Conservation (phyloP, 2,797 vertebrate species). For the Chelonia mydas region DNA sequence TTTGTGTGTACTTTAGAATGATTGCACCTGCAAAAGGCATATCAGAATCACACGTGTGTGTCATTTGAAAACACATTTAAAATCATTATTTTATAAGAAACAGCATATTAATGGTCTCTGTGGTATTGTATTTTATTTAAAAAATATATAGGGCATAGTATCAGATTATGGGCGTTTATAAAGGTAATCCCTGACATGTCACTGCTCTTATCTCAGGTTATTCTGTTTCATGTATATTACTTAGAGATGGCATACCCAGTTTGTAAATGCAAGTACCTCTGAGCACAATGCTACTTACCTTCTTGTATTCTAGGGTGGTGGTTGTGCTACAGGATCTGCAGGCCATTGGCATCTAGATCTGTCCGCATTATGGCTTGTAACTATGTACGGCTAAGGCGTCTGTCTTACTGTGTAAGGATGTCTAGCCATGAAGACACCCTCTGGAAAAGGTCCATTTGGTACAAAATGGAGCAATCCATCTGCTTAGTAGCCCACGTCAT, state of each 20-base stretch:
- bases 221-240: neutral
- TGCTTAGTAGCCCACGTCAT: neutral
- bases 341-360: neutral
- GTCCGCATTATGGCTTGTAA: accelerated
- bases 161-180: neutral
- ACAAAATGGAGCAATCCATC: neutral
- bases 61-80: neutral
- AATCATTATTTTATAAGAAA: neutral
- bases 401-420: accelerated
- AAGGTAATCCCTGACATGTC: neutral
- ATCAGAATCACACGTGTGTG: neutral
- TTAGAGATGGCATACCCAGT: neutral
- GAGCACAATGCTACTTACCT: neutral
- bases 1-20: constrained; percentile 8
- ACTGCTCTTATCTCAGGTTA: neutral
- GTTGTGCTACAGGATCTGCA: neutral
- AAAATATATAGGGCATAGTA: accelerated
- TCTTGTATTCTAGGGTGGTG: accelerated
- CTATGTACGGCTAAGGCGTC: neutral
- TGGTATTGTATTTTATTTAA: neutral
- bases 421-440: neutral
- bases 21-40: neutral
- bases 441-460: neutral
- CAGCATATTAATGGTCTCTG: accelerated
- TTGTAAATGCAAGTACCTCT: neutral